Percentiles rank a stretch among this genome's conserved stretches.
phyloP scores from a whole-genome alignment of 2,888 invertebrate genomes.

The Thyatira batis region DNA sequence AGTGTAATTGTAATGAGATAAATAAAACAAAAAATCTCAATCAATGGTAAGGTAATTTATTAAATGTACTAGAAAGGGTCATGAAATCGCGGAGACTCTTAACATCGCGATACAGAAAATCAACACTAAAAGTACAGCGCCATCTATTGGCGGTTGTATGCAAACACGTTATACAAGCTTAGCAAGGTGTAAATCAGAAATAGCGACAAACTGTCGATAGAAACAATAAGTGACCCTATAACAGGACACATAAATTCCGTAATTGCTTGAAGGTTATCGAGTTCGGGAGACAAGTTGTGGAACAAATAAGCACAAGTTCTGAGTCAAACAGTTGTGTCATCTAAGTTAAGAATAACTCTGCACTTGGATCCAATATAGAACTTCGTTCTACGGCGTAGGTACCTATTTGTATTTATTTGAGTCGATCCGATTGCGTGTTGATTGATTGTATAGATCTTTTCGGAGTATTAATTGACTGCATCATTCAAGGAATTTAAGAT shows the following conservation, averaged over 20 bases:
- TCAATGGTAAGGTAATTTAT: no score
- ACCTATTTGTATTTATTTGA: not conserved
- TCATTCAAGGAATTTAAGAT: no score
- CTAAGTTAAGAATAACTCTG: slow-evolving; percentile 46
- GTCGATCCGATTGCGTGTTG: no score
- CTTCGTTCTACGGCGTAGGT: slow-evolving; percentile 17
- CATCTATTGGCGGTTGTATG: not conserved
- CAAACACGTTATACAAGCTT: not conserved
- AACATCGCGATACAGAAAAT: no score
- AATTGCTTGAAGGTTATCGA: not conserved
- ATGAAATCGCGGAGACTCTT: no score
- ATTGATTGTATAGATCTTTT: no score
- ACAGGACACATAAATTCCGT: not conserved
- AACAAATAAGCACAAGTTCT: slow-evolving; percentile 8
- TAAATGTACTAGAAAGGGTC: no score
- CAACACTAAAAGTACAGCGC: no score
- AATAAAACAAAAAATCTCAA: no score
- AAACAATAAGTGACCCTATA: not conserved
- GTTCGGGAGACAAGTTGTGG: not conserved
- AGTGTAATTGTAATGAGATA: no score
- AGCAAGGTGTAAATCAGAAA: not conserved
- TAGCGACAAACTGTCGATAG: not conserved
- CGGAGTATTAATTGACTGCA: no score
- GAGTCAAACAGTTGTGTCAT: slow-evolving; percentile 58
- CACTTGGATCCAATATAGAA: slow-evolving; percentile 20